Evolutionary conservation across 2,113 vertebrate species (phyloP).

Genomic region (Oreochromis aureus): DNA sequence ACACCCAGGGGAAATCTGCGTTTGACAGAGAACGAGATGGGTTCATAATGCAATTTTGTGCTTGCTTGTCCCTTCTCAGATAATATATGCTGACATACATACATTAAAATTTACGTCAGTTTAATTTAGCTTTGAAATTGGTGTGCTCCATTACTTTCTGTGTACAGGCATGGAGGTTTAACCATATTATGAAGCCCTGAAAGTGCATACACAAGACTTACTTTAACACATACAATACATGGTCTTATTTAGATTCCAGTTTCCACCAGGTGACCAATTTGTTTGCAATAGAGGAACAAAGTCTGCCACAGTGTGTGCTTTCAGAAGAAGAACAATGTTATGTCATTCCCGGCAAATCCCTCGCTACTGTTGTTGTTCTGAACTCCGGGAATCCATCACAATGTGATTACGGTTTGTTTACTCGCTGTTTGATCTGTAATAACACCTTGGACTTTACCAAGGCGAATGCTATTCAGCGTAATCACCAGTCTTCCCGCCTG

Average conservation of each 20-base stretch:
- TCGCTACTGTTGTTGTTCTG: not conserved
- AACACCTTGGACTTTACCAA: slow-evolving; percentile 1
- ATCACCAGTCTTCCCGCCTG: not conserved
- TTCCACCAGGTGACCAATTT: not conserved
- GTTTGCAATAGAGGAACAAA: not conserved
- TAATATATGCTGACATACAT: not conserved
- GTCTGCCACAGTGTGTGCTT: not conserved
- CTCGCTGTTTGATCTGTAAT: slow-evolving; percentile 3
- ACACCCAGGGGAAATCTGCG: not conserved
- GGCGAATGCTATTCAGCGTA: not conserved
- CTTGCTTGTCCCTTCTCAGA: not conserved
- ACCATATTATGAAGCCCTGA: not conserved
- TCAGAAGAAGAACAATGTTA: not conserved
- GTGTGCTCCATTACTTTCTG: not conserved
- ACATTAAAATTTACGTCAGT: not conserved
- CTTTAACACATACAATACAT: not conserved
- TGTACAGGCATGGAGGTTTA: not conserved
- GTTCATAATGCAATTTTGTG: not conserved
- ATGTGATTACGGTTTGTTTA: slow-evolving; percentile 39
- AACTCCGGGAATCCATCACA: not conserved
- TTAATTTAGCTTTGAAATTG: not conserved
- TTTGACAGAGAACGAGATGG: not conserved
- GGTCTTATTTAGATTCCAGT: not conserved
- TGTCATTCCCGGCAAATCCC: slow-evolving; percentile 13
- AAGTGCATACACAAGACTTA: not conserved